Conservation (phyloP, 23 tunicate genomes). For the Styela clava region DNA sequence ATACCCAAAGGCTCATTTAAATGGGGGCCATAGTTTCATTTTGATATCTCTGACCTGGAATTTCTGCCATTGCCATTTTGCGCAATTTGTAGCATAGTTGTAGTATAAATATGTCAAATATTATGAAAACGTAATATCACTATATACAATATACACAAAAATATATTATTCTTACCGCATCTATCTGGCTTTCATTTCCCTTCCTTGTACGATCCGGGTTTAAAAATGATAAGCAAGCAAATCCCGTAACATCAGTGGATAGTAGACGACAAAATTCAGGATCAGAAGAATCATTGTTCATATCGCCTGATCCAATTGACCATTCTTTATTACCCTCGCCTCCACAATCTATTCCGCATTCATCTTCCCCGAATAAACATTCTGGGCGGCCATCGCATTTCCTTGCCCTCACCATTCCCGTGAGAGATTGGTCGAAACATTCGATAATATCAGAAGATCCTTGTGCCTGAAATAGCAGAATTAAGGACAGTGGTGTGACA, state of each 20-base stretch:
- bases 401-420: constrained; percentile 23
- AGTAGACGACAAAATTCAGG: constrained; percentile 19
- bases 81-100: too few species aligned
- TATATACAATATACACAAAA: too few species aligned
- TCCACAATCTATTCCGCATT: constrained; percentile 45
- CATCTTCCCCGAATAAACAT: constrained; percentile 63
- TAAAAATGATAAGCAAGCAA: not conserved
- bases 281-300: not conserved
- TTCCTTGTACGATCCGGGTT: not conserved
- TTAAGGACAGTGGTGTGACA: too few species aligned
- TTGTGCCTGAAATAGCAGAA: too few species aligned
- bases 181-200: not conserved
- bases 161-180: not conserved
- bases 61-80: too few species aligned
- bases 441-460: constrained; percentile 7
- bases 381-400: constrained; percentile 69
- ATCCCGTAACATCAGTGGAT: not conserved
- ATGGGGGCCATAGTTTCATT: too few species aligned
- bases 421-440: constrained; percentile 15
- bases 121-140: too few species aligned
- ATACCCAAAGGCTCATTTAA: too few species aligned
- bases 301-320: constrained; percentile 22
- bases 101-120: too few species aligned
- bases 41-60: too few species aligned
- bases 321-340: constrained; percentile 6